A percentile compares a stretch with the other conserved stretches of the same genome.
Conservation (phyloP, 2,888 invertebrate species). For the Homarus gammarus region DNA sequence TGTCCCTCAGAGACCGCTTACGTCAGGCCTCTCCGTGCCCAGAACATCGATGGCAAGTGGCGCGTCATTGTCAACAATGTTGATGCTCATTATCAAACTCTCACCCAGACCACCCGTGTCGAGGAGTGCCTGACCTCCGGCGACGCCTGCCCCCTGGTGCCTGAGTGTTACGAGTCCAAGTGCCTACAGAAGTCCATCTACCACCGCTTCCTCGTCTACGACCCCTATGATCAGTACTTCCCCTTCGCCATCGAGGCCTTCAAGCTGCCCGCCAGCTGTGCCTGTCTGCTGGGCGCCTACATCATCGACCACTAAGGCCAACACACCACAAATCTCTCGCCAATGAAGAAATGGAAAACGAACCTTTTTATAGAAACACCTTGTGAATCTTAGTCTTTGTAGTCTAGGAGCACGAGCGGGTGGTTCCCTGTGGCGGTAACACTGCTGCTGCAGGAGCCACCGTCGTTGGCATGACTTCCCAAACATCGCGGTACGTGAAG, state of each 20-base stretch:
- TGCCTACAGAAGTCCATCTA: constrained; percentile 77
- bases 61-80: constrained; percentile 77
- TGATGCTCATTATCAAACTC: constrained; percentile 75
- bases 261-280: constrained; percentile 77
- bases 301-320: constrained; percentile 33
- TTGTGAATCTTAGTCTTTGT: constrained; percentile 14
- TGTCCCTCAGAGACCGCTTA: constrained; percentile 76
- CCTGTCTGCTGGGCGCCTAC: constrained; percentile 75
- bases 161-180: constrained; percentile 77
- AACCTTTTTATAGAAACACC: no score
- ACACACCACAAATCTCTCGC: constrained; percentile 18
- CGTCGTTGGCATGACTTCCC: constrained; percentile 25
- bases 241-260: constrained; percentile 77
- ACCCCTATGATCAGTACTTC: constrained; percentile 77
- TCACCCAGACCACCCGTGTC: constrained; percentile 76
- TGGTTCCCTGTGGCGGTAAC: not conserved
- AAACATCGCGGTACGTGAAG: constrained; percentile 41
- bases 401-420: no score
- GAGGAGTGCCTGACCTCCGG: constrained; percentile 75
- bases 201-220: constrained; percentile 77
- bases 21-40: constrained; percentile 76
- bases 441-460: not conserved
- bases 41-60: constrained; percentile 77
- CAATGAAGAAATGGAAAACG: not conserved
- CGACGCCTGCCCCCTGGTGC: constrained; percentile 76